phyloP scores from a whole-genome alignment of 2,797 vertebrate species.

The Poeciliopsis infans region DNA sequence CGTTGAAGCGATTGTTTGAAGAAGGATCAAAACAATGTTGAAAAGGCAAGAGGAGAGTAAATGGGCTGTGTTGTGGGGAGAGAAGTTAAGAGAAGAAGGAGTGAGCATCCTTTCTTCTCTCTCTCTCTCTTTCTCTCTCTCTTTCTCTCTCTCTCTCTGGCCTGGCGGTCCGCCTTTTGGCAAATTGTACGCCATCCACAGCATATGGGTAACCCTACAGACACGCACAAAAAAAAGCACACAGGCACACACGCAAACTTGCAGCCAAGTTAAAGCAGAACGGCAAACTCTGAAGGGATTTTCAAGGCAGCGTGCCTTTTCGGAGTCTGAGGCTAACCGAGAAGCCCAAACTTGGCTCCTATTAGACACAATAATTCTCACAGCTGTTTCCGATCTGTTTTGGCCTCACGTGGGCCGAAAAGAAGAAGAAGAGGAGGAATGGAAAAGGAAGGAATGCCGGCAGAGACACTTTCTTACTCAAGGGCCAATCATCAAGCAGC shows the following conservation, averaged over 20 bases:
- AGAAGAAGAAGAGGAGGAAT: slow-evolving; percentile 40
- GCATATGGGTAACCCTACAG: slow-evolving; percentile 61
- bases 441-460: slow-evolving; percentile 19
- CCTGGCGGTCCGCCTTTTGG: slow-evolving; percentile 67
- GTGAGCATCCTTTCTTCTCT: slow-evolving; percentile 48
- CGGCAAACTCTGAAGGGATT: slow-evolving; percentile 54
- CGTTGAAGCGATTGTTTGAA: slow-evolving; percentile 44
- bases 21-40: slow-evolving; percentile 39
- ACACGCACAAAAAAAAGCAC: slow-evolving; percentile 7
- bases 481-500: slow-evolving; percentile 16
- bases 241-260: slow-evolving; percentile 25
- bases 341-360: slow-evolving; percentile 48
- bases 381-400: slow-evolving; percentile 79
- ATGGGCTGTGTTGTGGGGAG: slow-evolving; percentile 48
- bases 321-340: slow-evolving; percentile 43
- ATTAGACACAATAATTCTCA: slow-evolving; percentile 67
- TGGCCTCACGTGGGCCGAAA: slow-evolving; percentile 48
- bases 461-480: slow-evolving; percentile 25
- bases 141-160: slow-evolving; percentile 44
- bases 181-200: slow-evolving; percentile 59
- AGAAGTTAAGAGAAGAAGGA: slow-evolving; percentile 47
- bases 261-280: slow-evolving; percentile 51
- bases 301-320: slow-evolving; percentile 41
- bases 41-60: slow-evolving; percentile 42
- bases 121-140: slow-evolving; percentile 41